These are phyloP conservation scores for Thecophora atra DNA, from an alignment of 2,888 invertebrate genomes.

Conservation along the genomic window DNA sequence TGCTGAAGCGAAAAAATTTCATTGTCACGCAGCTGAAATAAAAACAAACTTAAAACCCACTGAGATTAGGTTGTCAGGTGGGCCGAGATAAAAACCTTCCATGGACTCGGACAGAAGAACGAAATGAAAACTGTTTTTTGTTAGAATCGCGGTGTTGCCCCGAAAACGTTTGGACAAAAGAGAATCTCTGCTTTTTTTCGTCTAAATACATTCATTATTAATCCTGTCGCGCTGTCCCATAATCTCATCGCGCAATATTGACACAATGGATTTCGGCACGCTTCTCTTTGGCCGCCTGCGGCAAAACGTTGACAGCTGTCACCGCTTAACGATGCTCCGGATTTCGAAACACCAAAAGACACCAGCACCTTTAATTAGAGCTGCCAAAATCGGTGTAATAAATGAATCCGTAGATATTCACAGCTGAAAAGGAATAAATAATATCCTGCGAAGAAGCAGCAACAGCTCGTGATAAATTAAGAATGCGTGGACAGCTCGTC, in stretches of 20 bases:
- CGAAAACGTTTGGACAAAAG: too few relatives aligned
- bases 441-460: neutral
- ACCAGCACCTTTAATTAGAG: constrained; percentile 40
- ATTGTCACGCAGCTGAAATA: constrained; percentile 16
- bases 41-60: neutral
- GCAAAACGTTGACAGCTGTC: constrained; percentile 33
- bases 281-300: neutral
- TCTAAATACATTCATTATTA: too few relatives aligned
- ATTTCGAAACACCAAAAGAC: constrained; percentile 28
- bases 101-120: neutral
- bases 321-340: constrained; percentile 35
- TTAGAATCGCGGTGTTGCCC: too few relatives aligned
- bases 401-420: constrained; percentile 44
- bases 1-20: neutral
- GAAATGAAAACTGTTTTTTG: too few relatives aligned
- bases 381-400: constrained; percentile 41
- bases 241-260: constrained; percentile 28
- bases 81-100: neutral
- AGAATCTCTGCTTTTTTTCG: too few relatives aligned
- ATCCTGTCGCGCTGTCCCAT: neutral
- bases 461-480: constrained; percentile 29
- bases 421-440: neutral
- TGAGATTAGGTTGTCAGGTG: neutral
- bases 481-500: constrained; percentile 18
- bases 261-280: constrained; percentile 21